Base-by-base conservation (phyloP, 2,797 vertebrate species). In the Gouania willdenowi region DNA sequence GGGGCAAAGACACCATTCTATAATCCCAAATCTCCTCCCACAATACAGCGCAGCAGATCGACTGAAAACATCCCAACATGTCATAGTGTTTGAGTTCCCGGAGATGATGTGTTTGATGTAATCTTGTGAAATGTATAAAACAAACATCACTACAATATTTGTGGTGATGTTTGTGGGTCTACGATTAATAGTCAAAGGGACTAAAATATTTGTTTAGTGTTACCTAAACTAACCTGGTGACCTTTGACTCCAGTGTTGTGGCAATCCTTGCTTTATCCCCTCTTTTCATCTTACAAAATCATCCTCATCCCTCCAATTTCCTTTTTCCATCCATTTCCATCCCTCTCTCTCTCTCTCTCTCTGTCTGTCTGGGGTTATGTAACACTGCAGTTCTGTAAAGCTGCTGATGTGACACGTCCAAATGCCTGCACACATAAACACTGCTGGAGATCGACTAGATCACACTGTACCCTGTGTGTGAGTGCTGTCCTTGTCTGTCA, bases 331-430 rank as follows among this genome's bases (percentile, higher is more conserved):
- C 20, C 17, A 5, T n/a, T 41, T 27, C 31, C 21, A 11, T 15
- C 22, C 29, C 28, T 23, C 18, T n/a, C 15, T 29, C 24, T 2
- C 33, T 33, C 27, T 6, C 51, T 50, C 54, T 28, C 52, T 15
- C 23, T n/a, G 57, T 28, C 31, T 23, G 47, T 39, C 27, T 42
- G 15, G 34, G 26, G 43, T 85, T 85, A 85, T 78, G 67, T 70
- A 86, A 86, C 68, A 83, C 83, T 84, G 83, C 83, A 84, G 83
- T 60, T 77, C 65, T 73, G 77, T 61, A 77, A 83, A 83, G 75
- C 79, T 86, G 83, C 83, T 82, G 81, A 86, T 78, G 63, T 82
- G 80, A 83, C 77, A 75, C 56, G 79, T 81, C 71, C 66, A 64
- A 48, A 25, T 44, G 64, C 65, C 37, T 51, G 23, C 59, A 54